Base-by-base conservation (phyloP, 1,140 invertebrate species). In the Drosophila serrata region DNA sequence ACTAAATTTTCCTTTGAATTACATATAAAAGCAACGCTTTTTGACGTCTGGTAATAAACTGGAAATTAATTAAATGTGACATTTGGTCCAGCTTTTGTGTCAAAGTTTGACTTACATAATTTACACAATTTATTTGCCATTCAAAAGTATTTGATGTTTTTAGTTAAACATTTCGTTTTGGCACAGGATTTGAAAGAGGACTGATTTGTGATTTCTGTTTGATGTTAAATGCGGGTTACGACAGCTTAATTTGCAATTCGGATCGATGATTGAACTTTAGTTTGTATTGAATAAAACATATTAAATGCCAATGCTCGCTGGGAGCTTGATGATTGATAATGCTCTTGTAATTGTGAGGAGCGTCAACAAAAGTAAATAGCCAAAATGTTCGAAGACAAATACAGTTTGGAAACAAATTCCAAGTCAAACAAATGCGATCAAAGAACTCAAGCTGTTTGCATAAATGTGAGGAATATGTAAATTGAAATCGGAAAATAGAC, bases 381-480 rank as follows among this genome's bases (percentile, higher is more conserved):
- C 17, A 6, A 13, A 65, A 65, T 40, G 33, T 15, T 67, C 29
- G 24, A 35, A n/a, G 17, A 17, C 29, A 67, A 67, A 65, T 39
- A 67, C 31, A n/a, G 33, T 40, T 40, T 4, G 33, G 51, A 33
- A 65, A 37, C 42, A 17, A 29, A 67, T 29, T 15, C 3, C 22
- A 49, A 67, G 64, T 33, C 13, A 39, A 46, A 39, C 31, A 65
- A 22, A 11, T 31, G 12, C 12, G 27, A 31, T 58, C 49, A 35
- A 72, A 40, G 33, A 19, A 35, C 13, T n/a, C 13, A 22, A 29
- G 13, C 17, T 31, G 60, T 22, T 40, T 40, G 37, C 35, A 55
- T 24, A 55, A 37, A 37, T 22, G 4, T 13, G 7, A 13, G 13
- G 12, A 17, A 31, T 22, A n/a, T 29, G 4, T 12, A 9, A 6